Conservation (phyloP, 2,888 invertebrate genomes). For the Diplolepis rosae region DNA sequence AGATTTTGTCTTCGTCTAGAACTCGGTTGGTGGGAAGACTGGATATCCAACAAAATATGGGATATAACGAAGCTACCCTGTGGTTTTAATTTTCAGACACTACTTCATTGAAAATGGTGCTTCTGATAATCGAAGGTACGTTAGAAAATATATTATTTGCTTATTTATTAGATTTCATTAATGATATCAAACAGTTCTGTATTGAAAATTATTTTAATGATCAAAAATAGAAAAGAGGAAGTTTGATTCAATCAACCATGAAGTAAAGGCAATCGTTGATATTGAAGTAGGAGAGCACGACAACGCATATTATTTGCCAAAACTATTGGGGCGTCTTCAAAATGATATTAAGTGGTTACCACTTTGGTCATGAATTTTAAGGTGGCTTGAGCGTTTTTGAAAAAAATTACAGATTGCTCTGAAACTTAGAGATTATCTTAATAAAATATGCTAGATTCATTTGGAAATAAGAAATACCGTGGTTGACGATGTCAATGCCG, state of each 20-base stretch:
- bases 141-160: not conserved
- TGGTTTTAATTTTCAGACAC: constrained; percentile 26
- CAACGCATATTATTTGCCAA: not conserved
- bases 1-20: constrained; percentile 1
- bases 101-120: not conserved
- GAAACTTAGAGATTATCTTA: too few species aligned
- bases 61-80: not conserved
- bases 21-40: constrained; percentile 24
- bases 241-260: not conserved
- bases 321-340: not conserved
- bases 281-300: not conserved
- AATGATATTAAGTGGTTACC: constrained; percentile 2
- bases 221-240: too few species aligned
- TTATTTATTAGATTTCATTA: too few species aligned
- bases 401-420: too few species aligned
- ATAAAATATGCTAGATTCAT: too few species aligned
- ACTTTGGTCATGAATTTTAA: constrained; percentile 39
- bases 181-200: too few species aligned
- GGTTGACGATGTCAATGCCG: too few species aligned
- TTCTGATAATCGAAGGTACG: not conserved
- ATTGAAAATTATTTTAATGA: too few species aligned
- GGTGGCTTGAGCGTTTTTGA: too few species aligned
- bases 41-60: constrained; percentile 25
- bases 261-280: not conserved
- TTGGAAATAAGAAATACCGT: too few species aligned